Evolutionary conservation across 2,888 invertebrate genomes (phyloP).

Genomic region (Oligia latruncula): DNA sequence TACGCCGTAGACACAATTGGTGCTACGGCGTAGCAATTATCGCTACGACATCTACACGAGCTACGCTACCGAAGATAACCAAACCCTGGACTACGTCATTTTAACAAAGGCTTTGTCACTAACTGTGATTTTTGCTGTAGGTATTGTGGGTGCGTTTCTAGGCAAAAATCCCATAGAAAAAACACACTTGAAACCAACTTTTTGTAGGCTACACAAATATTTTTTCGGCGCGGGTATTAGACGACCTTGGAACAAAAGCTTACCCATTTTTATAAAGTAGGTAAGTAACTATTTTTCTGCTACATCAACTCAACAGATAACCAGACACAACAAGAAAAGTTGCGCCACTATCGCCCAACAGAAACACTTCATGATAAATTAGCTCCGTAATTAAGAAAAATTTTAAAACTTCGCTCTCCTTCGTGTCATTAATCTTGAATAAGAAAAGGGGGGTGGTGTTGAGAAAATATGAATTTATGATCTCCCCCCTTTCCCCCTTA

Average conservation of each 20-base stretch:
- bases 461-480: conserved; percentile 53
- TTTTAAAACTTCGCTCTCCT: conserved; percentile 36
- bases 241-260: neutral
- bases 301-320: neutral
- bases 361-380: conserved; percentile 50
- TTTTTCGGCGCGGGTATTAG: too few species aligned
- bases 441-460: conserved; percentile 46
- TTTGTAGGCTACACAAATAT: too few species aligned
- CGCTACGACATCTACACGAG: conserved; percentile 16
- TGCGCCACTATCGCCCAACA: conserved; percentile 54
- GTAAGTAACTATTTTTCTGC: neutral
- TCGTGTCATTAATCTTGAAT: conserved; percentile 61
- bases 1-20: conserved; percentile 22
- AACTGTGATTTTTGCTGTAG: neutral
- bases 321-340: conserved; percentile 39
- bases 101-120: neutral
- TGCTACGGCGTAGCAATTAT: conserved; percentile 38
- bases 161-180: neutral
- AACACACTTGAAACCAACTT: neutral
- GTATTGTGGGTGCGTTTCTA: neutral
- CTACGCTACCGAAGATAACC: neutral
- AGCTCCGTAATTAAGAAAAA: conserved; percentile 57
- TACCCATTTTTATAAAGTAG: neutral
- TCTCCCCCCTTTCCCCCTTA: conserved; percentile 13
- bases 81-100: neutral